Percentiles rank a stretch among this genome's conserved stretches.
Evolutionary conservation across 2,113 vertebrate genomes (phyloP).

Genomic region (Girardinichthys multiradiatus): DNA sequence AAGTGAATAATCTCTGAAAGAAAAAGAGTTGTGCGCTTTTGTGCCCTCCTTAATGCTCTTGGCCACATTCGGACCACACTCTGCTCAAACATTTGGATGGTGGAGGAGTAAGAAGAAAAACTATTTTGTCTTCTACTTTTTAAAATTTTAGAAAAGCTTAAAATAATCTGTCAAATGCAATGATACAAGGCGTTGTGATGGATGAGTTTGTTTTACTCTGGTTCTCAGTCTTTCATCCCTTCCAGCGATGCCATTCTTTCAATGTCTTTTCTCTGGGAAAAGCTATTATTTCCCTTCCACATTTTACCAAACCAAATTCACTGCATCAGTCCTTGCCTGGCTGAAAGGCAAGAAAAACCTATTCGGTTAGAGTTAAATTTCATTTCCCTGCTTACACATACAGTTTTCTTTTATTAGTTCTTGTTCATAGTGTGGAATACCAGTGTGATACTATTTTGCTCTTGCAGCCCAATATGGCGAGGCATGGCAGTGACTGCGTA

Average conservation of each 20-base stretch:
- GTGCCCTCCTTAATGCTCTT: conserved; percentile 28
- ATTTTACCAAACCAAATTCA: conserved; percentile 60
- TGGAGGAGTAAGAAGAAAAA: conserved; percentile 16
- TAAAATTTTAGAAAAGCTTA: conserved; percentile 58
- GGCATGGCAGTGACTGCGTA: conserved; percentile 33
- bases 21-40: conserved; percentile 49
- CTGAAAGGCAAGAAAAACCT: conserved; percentile 63
- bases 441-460: conserved; percentile 54
- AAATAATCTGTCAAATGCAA: conserved; percentile 75
- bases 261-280: conserved; percentile 45
- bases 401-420: conserved; percentile 34
- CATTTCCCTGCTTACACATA: conserved; percentile 53
- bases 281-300: conserved; percentile 62
- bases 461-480: conserved; percentile 25
- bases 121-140: neutral
- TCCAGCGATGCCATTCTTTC: conserved; percentile 41
- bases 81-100: conserved; percentile 19
- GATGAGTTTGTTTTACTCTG: conserved; percentile 70
- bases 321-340: conserved; percentile 53
- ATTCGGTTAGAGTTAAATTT: conserved; percentile 64
- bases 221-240: conserved; percentile 61
- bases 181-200: conserved; percentile 72
- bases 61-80: conserved; percentile 64
- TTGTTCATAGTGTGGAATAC: conserved; percentile 59
- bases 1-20: conserved; percentile 63